Evolutionary conservation across 2,888 invertebrate genomes (phyloP).

Genomic region (Drosophila hamatofila): DNA sequence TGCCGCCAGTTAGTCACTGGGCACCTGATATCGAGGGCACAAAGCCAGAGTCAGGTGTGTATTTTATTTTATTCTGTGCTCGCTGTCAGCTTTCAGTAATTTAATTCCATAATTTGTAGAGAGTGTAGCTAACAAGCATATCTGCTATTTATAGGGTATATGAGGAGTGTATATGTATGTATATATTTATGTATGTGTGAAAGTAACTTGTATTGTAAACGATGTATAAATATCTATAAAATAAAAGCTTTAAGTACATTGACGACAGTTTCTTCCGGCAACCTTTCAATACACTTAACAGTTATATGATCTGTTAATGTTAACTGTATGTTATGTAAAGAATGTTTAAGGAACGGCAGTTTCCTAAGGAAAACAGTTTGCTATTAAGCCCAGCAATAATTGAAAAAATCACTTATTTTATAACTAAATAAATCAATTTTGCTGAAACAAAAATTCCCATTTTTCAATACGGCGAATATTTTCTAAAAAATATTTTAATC

Average conservation of each 20-base stretch:
- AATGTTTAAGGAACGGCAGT: not conserved
- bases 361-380: not conserved
- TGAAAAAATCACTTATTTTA: not conserved
- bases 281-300: not conserved
- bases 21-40: constrained; percentile 42
- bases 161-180: not conserved
- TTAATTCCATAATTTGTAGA: constrained; percentile 13
- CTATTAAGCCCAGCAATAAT: too few relatives aligned
- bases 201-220: not conserved
- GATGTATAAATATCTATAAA: not conserved
- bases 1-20: constrained; percentile 51
- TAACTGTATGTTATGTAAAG: not conserved
- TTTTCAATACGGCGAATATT: not conserved
- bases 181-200: not conserved
- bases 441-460: not conserved
- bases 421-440: not conserved
- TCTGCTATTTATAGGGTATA: constrained; percentile 9
- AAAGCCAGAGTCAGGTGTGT: constrained; percentile 67
- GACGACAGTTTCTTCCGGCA: constrained; percentile 5
- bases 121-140: constrained; percentile 17
- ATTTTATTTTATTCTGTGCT: constrained; percentile 28
- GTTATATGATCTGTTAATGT: not conserved
- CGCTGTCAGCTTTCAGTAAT: constrained; percentile 9
- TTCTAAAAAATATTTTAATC: not conserved
- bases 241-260: not conserved